Base-by-base conservation (phyloP, 2,797 vertebrate species). In the Manis crassicaudata region DNA sequence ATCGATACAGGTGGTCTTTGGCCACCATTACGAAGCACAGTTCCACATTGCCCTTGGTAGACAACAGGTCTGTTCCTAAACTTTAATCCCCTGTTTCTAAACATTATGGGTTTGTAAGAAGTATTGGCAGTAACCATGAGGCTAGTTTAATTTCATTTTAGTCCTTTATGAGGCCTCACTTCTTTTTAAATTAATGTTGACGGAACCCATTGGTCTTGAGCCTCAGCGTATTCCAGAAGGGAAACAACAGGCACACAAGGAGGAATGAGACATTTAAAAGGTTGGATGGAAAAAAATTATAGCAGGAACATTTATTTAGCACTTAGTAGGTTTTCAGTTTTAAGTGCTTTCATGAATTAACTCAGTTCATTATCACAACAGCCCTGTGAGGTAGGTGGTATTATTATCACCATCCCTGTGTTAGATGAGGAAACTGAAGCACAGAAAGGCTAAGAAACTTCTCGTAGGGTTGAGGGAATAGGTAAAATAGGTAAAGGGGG, bases 141-240 rank as follows among this genome's bases (percentile, higher is more conserved):
- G 10, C 68, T 56, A 88, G 23, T 79, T 81, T 77, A 90, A 81
- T 85, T 97, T 93, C 3, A 88, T 85, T 88, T 89, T 68, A 72
- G 52, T 56, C 29, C 46, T 86, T 79, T 50, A 89, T 88, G 54
- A 80, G 65, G 27, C 50, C 29, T 52, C 18, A 58, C 58, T 96
- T 92, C 12, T 90, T 89, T 87, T 72, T 5, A 62, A 94, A 88
- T 87, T 72, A 95, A 88, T 68, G 50, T 92, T 73, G 20, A 58
- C 50, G 20, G 72, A 88, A 88, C 35, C 40, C 13, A 62, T 7
- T 52, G 17, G 37, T 85, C 77, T 88, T 96, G 60, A 70, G 21
- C 35, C 79, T 90, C 25, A 67, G 85, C 14, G 75, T 88, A 90
- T 85, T 60, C 29, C 58, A 93, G 10, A 95, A 94, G 88, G 29